Evolutionary conservation across 2,888 invertebrate species (phyloP), one percentile per base, ranked within the genome.

Genomic region (Xanthorhoe designata): DNA sequence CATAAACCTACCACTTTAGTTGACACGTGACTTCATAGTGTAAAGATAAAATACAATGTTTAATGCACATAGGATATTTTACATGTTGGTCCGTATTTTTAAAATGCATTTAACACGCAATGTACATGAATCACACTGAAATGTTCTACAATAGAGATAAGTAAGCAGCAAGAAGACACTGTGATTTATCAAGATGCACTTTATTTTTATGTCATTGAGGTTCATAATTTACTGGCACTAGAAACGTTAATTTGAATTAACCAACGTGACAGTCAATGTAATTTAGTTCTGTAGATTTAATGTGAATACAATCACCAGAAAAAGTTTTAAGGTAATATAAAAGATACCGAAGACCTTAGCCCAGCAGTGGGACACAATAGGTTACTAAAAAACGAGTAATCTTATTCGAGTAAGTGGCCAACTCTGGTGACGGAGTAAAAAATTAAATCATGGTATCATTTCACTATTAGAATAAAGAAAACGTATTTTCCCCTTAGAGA

Each of bases 1-100:
- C 76, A 71, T 73, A 71, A 72, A 68, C 65, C 15, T 45, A 55
- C 70, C 73, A 73, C 78, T 80, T 78, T 76, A 62, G 69, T 69
- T 69, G 66, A 74, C 75, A 79, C 71, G 75, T 78, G 75, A 76
- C 18, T 56, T 59, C 66, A 65, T 53, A n/a, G 24, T 24, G 0
- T 10, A 13, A 9, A 15, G 51, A 42, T 2, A 2, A 19, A 29
- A 55, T 51, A 15, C 24, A 15, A 2, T 9, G 35, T 35, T 57
- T 56, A 56, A 35, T 42, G 47, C 38, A 53, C 24, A 60, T 38
- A 2, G 1, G 18, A 17, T 32, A 15, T 47, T 55, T 15, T n/a
- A 38, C 35, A 38, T 15, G 19, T 3, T 13, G 4, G 13, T 13
- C 38, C 3, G 13, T 13, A 13, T 42, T 42, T 35, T 42, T 42